Evolutionary conservation across 35 echinoderm and acorn worm genomes (phyloP).

Genomic region (Stichopus chloronotus): DNA sequence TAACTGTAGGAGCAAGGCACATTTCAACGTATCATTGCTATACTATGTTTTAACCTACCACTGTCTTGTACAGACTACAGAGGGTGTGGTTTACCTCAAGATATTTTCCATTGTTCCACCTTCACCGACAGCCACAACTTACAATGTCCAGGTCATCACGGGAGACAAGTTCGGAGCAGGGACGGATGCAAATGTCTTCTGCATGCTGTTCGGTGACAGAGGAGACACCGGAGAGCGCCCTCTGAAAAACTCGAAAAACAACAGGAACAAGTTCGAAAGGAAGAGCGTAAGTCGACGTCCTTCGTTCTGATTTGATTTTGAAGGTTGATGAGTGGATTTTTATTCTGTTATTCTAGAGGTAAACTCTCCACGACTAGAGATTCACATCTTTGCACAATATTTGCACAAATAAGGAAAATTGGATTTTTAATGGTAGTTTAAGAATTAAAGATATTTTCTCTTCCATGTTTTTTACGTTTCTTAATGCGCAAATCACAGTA

Average conservation of each 20-base stretch:
- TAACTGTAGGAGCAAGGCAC: too few relatives aligned
- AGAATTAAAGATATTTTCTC: too few relatives aligned
- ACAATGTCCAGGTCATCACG: conserved; percentile 85
- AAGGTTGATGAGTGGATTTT: background rate
- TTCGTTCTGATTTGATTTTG: background rate
- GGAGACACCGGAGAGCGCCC: conserved; percentile 97
- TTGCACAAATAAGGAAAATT: too few relatives aligned
- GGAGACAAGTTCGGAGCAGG: conserved; percentile 97
- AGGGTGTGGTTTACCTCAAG: too few relatives aligned
- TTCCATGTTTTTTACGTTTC: too few relatives aligned
- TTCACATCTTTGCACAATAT: background rate
- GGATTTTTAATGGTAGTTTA: too few relatives aligned
- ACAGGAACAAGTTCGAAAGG: conserved; percentile 96
- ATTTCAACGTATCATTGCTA: too few relatives aligned
- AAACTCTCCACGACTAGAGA: background rate
- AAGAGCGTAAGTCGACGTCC: conserved; percentile 75
- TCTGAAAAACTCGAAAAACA: conserved; percentile 77
- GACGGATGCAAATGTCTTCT: conserved; percentile 95
- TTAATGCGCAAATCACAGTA: too few relatives aligned
- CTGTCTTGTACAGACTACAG: too few relatives aligned
- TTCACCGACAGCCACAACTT: conserved; percentile 69
- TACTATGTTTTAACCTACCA: too few relatives aligned
- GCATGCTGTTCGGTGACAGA: conserved; percentile 87
- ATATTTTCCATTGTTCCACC: background rate
- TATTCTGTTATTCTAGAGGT: background rate